These are phyloP conservation scores for Dicyrtomina minuta DNA, from an alignment of 2,888 invertebrate species.

Conservation along the genomic window DNA sequence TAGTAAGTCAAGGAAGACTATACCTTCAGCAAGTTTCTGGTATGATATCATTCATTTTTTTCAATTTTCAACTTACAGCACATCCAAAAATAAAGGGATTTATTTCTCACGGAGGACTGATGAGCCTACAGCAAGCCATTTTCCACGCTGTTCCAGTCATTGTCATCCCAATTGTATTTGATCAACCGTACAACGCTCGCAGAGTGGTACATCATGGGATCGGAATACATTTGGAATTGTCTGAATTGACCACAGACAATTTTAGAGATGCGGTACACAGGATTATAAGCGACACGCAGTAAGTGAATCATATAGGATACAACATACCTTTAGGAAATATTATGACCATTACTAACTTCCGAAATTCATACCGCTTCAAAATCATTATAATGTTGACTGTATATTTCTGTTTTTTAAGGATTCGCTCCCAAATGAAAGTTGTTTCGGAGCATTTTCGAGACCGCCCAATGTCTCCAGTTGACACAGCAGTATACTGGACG, in stretches of 20 bases:
- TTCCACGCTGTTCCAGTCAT: conserved; percentile 64
- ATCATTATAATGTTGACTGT: no score
- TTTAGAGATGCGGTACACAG: neutral
- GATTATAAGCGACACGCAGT: conserved; percentile 5
- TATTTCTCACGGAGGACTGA: conserved; percentile 68
- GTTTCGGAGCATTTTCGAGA: no score
- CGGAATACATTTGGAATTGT: conserved; percentile 3
- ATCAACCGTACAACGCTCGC: conserved; percentile 2
- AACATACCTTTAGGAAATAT: no score
- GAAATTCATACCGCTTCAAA: no score
- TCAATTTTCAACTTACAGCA: conserved; percentile 54
- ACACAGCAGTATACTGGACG: no score
- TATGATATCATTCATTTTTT: neutral
- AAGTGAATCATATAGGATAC: no score
- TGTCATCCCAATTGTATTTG: conserved; percentile 51
- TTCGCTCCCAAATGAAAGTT: no score
- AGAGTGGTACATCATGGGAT: neutral
- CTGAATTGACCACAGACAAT: neutral
- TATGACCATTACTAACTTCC: no score
- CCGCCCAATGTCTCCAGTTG: no score
- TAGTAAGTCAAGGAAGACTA: no score
- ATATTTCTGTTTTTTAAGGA: no score
- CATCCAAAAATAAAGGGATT: conserved; percentile 63
- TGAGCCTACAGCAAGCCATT: conserved; percentile 65
- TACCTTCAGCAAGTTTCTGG: no score